These are phyloP conservation scores for Toxostoma redivivum DNA, from an alignment of 2,113 vertebrate genomes.

Conservation along the genomic window DNA sequence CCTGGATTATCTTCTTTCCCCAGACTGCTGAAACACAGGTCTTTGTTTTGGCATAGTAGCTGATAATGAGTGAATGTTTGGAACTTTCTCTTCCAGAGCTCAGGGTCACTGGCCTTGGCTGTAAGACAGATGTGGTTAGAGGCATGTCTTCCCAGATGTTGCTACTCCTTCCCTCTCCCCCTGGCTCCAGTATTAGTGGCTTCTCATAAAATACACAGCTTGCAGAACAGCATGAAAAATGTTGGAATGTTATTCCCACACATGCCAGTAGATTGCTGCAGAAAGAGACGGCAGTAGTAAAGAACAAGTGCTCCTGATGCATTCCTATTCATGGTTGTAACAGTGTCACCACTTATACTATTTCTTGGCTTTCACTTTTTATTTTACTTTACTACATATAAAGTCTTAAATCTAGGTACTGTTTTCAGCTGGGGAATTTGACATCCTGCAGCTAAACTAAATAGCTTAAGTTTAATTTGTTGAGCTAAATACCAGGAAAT, in stretches of 20 bases:
- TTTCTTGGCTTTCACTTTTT: background rate
- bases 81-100: background rate
- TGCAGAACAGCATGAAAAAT: background rate
- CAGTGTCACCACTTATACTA: accelerated
- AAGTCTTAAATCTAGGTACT: background rate
- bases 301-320: background rate
- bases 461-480: background rate
- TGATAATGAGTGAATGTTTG: background rate
- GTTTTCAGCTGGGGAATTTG: background rate
- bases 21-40: background rate
- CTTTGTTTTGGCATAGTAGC: background rate
- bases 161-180: background rate
- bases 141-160: background rate
- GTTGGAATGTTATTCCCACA: background rate
- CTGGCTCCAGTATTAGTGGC: background rate
- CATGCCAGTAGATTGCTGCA: background rate
- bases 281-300: background rate
- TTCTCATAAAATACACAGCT: background rate
- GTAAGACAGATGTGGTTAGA: background rate
- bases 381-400: background rate
- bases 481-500: background rate
- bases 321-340: accelerated
- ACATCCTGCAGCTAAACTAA: background rate
- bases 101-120: background rate
- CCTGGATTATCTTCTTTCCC: background rate